Percentiles rank a stretch among this genome's conserved stretches.
Evolutionary conservation across 2,888 invertebrate genomes (phyloP).

Genomic region (Rhamphomyia laevipes): DNA sequence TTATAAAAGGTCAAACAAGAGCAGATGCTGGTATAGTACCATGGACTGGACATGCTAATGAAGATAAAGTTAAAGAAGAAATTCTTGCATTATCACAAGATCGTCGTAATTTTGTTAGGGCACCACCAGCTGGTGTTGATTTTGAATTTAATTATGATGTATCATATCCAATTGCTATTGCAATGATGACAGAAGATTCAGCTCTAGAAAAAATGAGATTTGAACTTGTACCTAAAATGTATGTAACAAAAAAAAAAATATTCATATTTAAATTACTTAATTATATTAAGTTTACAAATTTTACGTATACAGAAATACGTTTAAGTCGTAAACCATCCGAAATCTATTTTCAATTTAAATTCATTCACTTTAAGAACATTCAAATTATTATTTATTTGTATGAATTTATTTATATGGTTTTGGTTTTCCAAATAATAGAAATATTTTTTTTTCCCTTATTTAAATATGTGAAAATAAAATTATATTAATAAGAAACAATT

Average conservation of each 20-base stretch:
- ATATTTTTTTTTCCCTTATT: too few species aligned
- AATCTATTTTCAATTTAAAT: too few species aligned
- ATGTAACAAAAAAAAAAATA: too few species aligned
- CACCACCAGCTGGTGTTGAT: conserved; percentile 90
- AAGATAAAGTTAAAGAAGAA: conserved; percentile 87
- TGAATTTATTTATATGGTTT: too few species aligned
- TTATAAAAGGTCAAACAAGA: conserved; percentile 73
- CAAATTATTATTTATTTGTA: too few species aligned
- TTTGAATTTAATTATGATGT: conserved; percentile 92
- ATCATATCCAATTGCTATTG: conserved; percentile 85
- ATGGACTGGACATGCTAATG: conserved; percentile 93
- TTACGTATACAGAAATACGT: too few species aligned
- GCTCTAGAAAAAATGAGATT: conserved; percentile 98
- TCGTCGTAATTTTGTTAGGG: conserved; percentile 92
- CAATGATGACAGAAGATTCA: conserved; percentile 89
- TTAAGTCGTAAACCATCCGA: too few species aligned
- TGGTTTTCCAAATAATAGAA: too few species aligned
- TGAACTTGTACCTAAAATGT: conserved; percentile 99
- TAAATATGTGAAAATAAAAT: too few species aligned
- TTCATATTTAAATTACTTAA: background rate
- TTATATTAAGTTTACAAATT: too few species aligned
- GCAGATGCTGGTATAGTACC: conserved; percentile 62
- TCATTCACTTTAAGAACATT: too few species aligned
- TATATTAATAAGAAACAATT: too few species aligned
- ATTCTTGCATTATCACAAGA: conserved; percentile 94